Evolutionary conservation across 2,797 vertebrate species (phyloP).

Genomic region (Halcyon badia): DNA sequence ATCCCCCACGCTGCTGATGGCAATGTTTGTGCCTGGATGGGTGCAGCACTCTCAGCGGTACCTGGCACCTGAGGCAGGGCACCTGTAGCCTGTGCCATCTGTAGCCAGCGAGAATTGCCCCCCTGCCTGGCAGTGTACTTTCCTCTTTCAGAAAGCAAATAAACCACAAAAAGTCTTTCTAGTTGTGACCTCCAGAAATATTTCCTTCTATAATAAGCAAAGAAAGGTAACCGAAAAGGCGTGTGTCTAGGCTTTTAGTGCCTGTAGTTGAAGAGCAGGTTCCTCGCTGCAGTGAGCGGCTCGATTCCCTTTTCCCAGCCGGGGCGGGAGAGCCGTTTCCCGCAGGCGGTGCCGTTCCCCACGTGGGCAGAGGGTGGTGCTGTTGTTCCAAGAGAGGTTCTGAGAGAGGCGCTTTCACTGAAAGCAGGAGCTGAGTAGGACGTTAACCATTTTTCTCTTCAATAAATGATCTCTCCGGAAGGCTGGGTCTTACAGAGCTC

Average conservation of each 20-base stretch:
- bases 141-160: background rate
- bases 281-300: rapidly evolving
- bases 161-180: background rate
- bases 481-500: background rate
- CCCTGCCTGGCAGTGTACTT: background rate
- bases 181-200: background rate
- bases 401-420: background rate
- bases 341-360: background rate
- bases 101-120: no score
- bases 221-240: background rate
- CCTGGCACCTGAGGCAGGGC: no score
- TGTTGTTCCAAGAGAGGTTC: background rate
- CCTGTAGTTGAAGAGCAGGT: background rate
- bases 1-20: no score
- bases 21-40: no score
- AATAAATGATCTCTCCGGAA: background rate
- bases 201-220: background rate
- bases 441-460: background rate
- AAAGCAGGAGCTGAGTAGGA: background rate
- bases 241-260: rapidly evolving
- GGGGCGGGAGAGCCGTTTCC: rapidly evolving
- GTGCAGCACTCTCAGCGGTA: no score
- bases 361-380: background rate
- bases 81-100: background rate
- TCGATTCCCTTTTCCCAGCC: rapidly evolving